A percentile compares a stretch with the other conserved stretches of the same genome.
Evolutionary conservation across 2,888 invertebrate species (phyloP).

Genomic region (Acanthosepion lycidas): DNA sequence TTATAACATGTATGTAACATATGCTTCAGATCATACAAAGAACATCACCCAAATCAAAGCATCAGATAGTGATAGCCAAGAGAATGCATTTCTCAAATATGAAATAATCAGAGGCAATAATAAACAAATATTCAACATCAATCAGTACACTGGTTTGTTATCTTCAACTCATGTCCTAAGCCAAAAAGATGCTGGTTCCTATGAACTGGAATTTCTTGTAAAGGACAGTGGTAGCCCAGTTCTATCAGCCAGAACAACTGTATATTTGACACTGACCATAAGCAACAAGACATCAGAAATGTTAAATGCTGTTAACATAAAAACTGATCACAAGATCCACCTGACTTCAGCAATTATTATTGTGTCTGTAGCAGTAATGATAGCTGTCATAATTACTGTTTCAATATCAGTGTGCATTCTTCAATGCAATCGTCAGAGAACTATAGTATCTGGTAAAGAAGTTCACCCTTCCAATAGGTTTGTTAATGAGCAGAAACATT

Average conservation of each 20-base stretch:
- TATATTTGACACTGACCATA: neutral
- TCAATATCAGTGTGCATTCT: neutral
- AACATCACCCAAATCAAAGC: neutral
- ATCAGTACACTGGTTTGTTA: neutral
- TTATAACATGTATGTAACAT: no score
- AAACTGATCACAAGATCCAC: neutral
- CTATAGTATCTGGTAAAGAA: neutral
- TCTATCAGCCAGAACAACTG: conserved; percentile 20
- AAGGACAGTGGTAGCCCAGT: conserved; percentile 14
- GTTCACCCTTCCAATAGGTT: neutral
- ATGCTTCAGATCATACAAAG: no score
- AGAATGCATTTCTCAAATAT: conserved; percentile 23
- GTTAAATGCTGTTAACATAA: neutral
- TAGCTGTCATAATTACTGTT: neutral
- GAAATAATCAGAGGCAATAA: neutral
- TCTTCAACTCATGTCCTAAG: no score
- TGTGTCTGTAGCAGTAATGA: conserved; percentile 23
- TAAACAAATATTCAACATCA: neutral
- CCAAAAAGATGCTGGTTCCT: neutral
- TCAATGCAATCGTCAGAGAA: neutral
- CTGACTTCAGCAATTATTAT: neutral
- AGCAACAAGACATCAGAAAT: conserved; percentile 22
- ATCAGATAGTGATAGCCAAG: neutral
- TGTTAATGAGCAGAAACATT: neutral
- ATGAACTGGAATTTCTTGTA: neutral